Evolutionary conservation across 2,113 vertebrate genomes (phyloP).

Genomic region (Eptesicus fuscus): DNA sequence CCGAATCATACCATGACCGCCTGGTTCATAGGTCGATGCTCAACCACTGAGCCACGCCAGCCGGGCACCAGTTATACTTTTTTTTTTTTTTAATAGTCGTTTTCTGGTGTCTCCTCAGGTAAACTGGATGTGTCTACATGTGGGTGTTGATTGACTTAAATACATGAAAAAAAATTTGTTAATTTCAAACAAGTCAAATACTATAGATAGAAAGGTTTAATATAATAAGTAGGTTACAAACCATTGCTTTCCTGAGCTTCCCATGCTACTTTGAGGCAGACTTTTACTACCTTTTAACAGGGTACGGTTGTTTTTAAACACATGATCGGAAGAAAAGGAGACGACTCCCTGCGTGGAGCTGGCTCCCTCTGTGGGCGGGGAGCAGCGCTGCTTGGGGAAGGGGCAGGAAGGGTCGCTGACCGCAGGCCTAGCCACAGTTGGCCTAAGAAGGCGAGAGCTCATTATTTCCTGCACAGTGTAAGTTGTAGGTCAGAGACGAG

Average conservation of each 20-base stretch:
- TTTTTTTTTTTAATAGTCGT: background rate
- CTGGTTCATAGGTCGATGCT: background rate
- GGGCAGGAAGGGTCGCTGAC: background rate
- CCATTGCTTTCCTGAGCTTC: constrained; percentile 17
- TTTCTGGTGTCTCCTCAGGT: background rate
- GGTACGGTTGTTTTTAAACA: background rate
- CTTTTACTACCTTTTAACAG: background rate
- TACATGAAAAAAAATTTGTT: background rate
- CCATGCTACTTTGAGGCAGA: background rate
- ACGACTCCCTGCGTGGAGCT: background rate
- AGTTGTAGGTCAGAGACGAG: background rate
- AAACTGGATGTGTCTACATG: background rate
- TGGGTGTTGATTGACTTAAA: background rate
- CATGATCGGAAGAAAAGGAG: background rate
- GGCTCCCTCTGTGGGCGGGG: background rate
- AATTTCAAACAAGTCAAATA: background rate
- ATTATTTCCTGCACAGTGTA: background rate
- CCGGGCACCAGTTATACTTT: background rate
- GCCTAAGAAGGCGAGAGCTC: background rate
- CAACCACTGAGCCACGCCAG: background rate
- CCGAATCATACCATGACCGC: too few relatives aligned
- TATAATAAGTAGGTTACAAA: background rate
- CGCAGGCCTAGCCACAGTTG: background rate
- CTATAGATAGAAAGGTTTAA: background rate
- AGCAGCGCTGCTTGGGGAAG: background rate